Percentiles rank a stretch among this genome's conserved stretches.
Evolutionary conservation across 2,113 vertebrate genomes (phyloP).

Genomic region (Emberiza fucata): DNA sequence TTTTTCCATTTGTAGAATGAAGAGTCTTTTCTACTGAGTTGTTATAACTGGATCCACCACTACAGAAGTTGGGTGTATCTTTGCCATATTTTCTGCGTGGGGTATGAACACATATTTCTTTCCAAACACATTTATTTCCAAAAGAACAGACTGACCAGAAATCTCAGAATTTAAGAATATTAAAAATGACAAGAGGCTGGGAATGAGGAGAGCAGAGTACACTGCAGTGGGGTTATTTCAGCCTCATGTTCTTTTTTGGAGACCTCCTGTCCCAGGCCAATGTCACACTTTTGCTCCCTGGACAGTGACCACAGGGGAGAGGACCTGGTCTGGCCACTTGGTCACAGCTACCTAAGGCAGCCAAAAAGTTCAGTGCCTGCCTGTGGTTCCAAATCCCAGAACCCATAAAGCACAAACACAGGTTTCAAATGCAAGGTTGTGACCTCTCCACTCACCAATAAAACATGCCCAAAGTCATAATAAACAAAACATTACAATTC

Average conservation of each 20-base stretch:
- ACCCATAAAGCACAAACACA: slow-evolving; percentile 45
- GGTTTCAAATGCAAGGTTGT: slow-evolving; percentile 20
- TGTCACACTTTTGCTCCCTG: neutral
- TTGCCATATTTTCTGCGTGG: neutral
- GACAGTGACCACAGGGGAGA: neutral
- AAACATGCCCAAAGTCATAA: slow-evolving; percentile 55
- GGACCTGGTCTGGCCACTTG: neutral
- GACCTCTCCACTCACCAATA: slow-evolving; percentile 58
- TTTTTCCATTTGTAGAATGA: neutral
- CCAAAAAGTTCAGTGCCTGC: neutral
- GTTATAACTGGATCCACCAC: neutral
- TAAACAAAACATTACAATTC: slow-evolving; percentile 63
- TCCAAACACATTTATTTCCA: neutral
- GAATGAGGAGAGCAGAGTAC: neutral
- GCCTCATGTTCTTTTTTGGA: neutral
- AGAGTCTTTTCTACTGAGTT: neutral
- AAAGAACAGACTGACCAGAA: neutral
- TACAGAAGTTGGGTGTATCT: neutral
- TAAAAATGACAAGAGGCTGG: neutral
- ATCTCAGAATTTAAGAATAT: neutral
- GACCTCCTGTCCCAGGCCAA: neutral
- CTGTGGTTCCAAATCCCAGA: slow-evolving; percentile 69
- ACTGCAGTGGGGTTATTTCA: neutral
- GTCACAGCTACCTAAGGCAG: slow-evolving; percentile 23
- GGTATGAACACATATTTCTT: neutral